A percentile compares a stretch with the other conserved stretches of the same genome.
Evolutionary conservation across 1,140 invertebrate genomes (phyloP).

Genomic region (Plutomurus gul): DNA sequence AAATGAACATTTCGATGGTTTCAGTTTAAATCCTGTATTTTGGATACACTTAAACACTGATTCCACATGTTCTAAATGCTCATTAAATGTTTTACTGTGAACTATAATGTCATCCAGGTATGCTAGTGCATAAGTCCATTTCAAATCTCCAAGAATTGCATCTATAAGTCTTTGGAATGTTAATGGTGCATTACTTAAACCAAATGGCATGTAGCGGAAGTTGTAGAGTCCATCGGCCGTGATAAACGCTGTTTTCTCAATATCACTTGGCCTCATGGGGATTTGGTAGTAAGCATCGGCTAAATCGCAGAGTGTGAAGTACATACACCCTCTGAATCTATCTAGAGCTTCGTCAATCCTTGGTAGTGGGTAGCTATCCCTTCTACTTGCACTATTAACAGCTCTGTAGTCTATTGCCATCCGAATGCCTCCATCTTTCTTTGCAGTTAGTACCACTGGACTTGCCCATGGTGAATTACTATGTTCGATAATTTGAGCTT

Average conservation of each 20-base stretch:
- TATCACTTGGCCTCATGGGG: constrained; percentile 55
- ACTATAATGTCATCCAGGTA: constrained; percentile 55
- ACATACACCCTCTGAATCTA: constrained; percentile 55
- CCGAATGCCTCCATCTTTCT: constrained; percentile 58
- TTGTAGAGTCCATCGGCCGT: constrained; percentile 56
- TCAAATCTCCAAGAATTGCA: constrained; percentile 53
- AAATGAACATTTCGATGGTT: constrained; percentile 58
- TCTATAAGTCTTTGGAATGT: constrained; percentile 59
- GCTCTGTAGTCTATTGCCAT: constrained; percentile 60
- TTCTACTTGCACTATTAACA: constrained; percentile 58
- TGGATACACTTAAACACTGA: constrained; percentile 53
- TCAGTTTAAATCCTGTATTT: constrained; percentile 54
- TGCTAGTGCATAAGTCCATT: constrained; percentile 50
- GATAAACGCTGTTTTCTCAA: constrained; percentile 58
- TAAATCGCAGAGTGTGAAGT: constrained; percentile 61
- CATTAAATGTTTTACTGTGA: background rate
- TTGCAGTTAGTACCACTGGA: constrained; percentile 58
- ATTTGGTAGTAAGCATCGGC: constrained; percentile 61
- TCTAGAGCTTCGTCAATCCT: constrained; percentile 60
- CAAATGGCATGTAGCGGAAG: constrained; percentile 60
- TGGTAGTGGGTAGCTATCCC: constrained; percentile 60
- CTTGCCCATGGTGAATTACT: constrained; percentile 58
- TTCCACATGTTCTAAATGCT: constrained; percentile 56
- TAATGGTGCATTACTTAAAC: constrained; percentile 58
- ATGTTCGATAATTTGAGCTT: constrained; percentile 56